Conservation (phyloP, 2,797 vertebrate genomes). For the Euphonia xanthogaster region DNA sequence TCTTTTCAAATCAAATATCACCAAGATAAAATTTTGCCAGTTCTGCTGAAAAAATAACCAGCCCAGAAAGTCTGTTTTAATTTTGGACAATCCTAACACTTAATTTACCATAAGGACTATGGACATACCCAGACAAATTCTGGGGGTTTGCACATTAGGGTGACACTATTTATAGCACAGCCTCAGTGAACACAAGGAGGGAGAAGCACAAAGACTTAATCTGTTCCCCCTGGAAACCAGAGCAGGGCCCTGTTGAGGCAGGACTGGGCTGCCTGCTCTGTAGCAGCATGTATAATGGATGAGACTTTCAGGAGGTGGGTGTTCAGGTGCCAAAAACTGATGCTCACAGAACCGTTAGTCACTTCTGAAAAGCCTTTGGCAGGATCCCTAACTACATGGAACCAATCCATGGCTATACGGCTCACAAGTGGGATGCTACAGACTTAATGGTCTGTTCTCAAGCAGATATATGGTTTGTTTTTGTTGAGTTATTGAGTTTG, state of each 20-base stretch:
- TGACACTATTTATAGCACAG: background rate
- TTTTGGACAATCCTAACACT: background rate
- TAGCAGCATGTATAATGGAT: conserved; percentile 60
- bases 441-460: conserved; percentile 50
- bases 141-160: background rate
- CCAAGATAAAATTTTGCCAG: background rate
- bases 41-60: background rate
- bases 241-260: background rate
- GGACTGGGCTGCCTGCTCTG: conserved; percentile 11
- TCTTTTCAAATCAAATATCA: background rate
- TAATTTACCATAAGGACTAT: background rate
- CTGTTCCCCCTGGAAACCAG: conserved; percentile 27
- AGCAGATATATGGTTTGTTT: conserved; percentile 66
- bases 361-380: conserved; percentile 60
- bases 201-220: conserved; percentile 8
- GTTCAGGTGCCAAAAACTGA: conserved; percentile 60
- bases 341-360: conserved; percentile 57
- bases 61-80: background rate
- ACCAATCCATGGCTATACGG: conserved; percentile 42
- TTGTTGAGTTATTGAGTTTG: conserved; percentile 61
- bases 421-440: conserved; percentile 46
- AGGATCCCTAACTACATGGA: conserved; percentile 60
- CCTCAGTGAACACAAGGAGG: background rate
- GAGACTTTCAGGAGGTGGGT: conserved; percentile 46
- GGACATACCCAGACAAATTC: background rate